Evolutionary conservation across 2,113 vertebrate species (phyloP), one percentile per base, ranked within the genome.

Genomic region (Phaethornis superciliosus): DNA sequence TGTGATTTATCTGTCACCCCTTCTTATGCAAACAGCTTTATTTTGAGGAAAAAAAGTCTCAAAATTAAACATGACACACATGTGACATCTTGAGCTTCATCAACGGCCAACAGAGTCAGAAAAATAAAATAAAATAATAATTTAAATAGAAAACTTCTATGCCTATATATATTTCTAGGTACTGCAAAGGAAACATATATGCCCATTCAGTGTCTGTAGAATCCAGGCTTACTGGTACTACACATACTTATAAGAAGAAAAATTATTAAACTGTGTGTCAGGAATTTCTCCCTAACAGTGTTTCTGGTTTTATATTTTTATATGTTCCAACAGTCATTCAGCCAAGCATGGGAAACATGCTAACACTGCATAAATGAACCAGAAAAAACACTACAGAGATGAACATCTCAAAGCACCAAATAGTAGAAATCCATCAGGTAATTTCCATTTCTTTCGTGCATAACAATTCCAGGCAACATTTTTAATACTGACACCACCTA

Each of bases 1-100:
- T 74, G 86, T 87, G 88, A 90, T 93, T 94, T 94, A 95, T 90
- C 90, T 91, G 91, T 95, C 94, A 65, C 87, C 77, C 91, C 87
- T 94, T 92, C 88, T 91, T 30, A 79, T 2, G 32, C 30, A 44
- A 88, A 44, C 35, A 88, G 65, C 21, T 62, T 80, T 42, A 26
- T 35, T 88, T 85, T 54, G 52, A 78, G 88, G 27, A 88, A 84
- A 64, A 89, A 42, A 63, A 90, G 23, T 10, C 60, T 92, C 64
- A 42, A 59, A 88, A 81, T 67, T 27, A 83, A 88, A 35, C 24
- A 37, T 7, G 18, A 63, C 17, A 44, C 23, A 17, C 5, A 18
- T 10, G 20, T 59, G n/a, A 84, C 37, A 81, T 78, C 37, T 68
- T 84, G 77, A 95, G 37, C 30, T 72, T 86, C 49, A 60, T 23